Conservation (phyloP, 2,888 invertebrate genomes). For the Drosophila hamatofila region DNA sequence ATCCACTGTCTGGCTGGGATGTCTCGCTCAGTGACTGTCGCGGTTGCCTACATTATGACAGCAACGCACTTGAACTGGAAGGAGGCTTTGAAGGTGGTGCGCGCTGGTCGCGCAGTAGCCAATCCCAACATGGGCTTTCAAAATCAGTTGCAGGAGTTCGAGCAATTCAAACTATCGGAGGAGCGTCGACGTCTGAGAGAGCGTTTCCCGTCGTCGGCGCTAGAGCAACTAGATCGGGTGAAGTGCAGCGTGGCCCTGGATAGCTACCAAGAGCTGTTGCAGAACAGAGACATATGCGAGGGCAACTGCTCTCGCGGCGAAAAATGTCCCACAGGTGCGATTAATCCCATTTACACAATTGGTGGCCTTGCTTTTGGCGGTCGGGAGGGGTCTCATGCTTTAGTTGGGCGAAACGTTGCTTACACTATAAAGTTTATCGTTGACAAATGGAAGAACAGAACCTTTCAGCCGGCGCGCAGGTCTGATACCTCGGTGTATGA, state of each 20-base stretch:
- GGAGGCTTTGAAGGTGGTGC: constrained; percentile 96
- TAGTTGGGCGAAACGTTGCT: constrained; percentile 12
- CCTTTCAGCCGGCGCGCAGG: constrained; percentile 7
- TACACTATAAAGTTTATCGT: constrained; percentile 62
- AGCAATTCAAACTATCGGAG: constrained; percentile 92
- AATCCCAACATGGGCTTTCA: constrained; percentile 99
- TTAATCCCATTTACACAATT: constrained; percentile 23
- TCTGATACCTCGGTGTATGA: constrained; percentile 4
- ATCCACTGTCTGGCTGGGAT: constrained; percentile 99
- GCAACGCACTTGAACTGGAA: constrained; percentile 95
- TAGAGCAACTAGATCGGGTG: constrained; percentile 90
- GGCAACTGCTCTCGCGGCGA: constrained; percentile 94
- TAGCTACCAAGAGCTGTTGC: constrained; percentile 93
- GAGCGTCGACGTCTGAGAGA: constrained; percentile 94
- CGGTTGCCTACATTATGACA: constrained; percentile 98
- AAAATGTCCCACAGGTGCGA: constrained; percentile 92
- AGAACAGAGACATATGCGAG: constrained; percentile 93
- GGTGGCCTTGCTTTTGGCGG: constrained; percentile 12
- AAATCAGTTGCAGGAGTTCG: constrained; percentile 96
- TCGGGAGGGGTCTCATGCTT: not conserved
- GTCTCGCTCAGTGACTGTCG: constrained; percentile 98
- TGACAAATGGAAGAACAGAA: constrained; percentile 64
- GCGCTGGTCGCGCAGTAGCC: constrained; percentile 95
- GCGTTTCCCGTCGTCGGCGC: constrained; percentile 92
- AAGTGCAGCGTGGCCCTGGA: constrained; percentile 92